phyloP scores from a whole-genome alignment of 2,797 vertebrate genomes.

The Acanthopagrus latus region DNA sequence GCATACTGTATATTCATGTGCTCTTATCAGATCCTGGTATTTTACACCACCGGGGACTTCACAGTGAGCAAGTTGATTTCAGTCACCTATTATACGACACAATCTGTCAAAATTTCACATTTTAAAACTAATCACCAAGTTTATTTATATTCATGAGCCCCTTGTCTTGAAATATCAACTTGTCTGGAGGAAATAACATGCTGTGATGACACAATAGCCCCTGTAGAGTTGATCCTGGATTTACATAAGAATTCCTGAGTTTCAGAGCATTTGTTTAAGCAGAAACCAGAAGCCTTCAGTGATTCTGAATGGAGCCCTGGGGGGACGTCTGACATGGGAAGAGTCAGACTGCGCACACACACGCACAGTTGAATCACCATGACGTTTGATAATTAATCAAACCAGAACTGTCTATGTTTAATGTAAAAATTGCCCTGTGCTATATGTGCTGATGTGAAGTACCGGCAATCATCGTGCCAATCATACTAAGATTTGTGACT shows the following conservation, averaged over 20 bases:
- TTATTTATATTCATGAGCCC: slow-evolving; percentile 72
- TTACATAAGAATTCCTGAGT: slow-evolving; percentile 67
- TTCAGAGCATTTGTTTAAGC: slow-evolving; percentile 69
- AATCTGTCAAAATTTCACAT: slow-evolving; percentile 65
- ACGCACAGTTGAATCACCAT: background rate
- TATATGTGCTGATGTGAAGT: slow-evolving; percentile 24
- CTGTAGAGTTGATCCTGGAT: slow-evolving; percentile 52
- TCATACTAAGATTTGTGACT: slow-evolving; percentile 31
- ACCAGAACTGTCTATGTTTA: slow-evolving; percentile 19
- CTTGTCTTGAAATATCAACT: slow-evolving; percentile 65
- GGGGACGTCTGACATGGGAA: slow-evolving; percentile 43
- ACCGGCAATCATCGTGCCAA: slow-evolving; percentile 48
- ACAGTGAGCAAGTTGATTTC: slow-evolving; percentile 39
- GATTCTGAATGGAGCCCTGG: slow-evolving; percentile 49
- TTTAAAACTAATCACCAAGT: slow-evolving; percentile 71
- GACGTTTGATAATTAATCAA: slow-evolving; percentile 24
- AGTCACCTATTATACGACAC: slow-evolving; percentile 53
- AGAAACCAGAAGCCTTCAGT: slow-evolving; percentile 57
- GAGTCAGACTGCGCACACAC: background rate
- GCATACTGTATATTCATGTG: slow-evolving; percentile 34
- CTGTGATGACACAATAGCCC: slow-evolving; percentile 56
- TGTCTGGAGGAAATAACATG: slow-evolving; percentile 63
- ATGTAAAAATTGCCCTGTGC: slow-evolving; percentile 19
- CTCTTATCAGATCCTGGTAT: slow-evolving; percentile 35
- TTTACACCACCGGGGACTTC: slow-evolving; percentile 35